These are phyloP conservation scores for Tachina grossa DNA, from an alignment of 2,888 invertebrate species.

Conservation along the genomic window DNA sequence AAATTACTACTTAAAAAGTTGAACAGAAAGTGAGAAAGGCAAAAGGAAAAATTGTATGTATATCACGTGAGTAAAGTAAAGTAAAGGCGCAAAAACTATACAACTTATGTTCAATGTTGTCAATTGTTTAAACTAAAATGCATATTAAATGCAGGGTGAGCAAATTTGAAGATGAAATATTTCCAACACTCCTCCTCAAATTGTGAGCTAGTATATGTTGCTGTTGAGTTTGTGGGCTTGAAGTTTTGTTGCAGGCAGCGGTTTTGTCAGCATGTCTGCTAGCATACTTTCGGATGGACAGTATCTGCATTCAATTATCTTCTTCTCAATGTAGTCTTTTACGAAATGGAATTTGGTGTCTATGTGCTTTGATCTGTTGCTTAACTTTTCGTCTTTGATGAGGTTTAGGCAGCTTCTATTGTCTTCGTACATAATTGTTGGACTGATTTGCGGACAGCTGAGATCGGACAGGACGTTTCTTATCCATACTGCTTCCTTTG, in stretches of 20 bases:
- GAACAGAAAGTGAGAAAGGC: too few relatives aligned
- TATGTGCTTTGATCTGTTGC: too few relatives aligned
- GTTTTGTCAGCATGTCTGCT: not conserved
- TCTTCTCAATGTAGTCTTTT: not conserved
- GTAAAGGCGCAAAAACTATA: too few relatives aligned
- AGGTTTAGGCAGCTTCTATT: slow-evolving; percentile 48
- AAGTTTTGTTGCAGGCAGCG: not conserved
- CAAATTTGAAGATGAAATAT: not conserved
- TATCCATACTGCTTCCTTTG: slow-evolving; percentile 41
- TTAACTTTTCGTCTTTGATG: not conserved
- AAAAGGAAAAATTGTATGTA: too few relatives aligned
- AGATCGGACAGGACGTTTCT: slow-evolving; percentile 31
- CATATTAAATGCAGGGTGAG: too few relatives aligned
- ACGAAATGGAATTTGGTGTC: too few relatives aligned
- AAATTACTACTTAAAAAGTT: too few relatives aligned
- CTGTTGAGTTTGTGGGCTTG: not conserved
- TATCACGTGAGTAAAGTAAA: too few relatives aligned
- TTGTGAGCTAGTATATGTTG: not conserved
- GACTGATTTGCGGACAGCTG: not conserved
- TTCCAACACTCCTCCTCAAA: not conserved
- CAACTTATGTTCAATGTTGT: too few relatives aligned
- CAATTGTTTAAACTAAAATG: too few relatives aligned
- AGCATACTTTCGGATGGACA: not conserved
- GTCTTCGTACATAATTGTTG: slow-evolving; percentile 44
- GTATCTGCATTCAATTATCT: slow-evolving; percentile 4